phyloP scores from a whole-genome alignment of 2,888 invertebrate species.

The Orthosia cruda region DNA sequence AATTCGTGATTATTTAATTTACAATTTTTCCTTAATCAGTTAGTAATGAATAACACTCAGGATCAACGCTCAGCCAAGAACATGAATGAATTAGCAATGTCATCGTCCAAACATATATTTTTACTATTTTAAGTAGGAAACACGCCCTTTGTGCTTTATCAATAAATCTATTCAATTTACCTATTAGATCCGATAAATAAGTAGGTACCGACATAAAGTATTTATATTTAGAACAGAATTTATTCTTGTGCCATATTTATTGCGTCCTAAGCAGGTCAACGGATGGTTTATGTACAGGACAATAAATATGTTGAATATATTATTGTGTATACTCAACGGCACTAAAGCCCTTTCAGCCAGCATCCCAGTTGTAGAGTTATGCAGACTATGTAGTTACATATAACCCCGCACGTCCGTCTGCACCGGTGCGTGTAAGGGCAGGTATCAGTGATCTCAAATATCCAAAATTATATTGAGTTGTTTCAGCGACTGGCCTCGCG shows the following conservation, averaged over 20 bases:
- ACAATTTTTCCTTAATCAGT: conserved; percentile 26
- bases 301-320: no score
- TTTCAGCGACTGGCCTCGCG: no score
- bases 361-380: no score
- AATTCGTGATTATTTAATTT: conserved; percentile 10
- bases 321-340: no score
- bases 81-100: conserved; percentile 2
- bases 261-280: neutral
- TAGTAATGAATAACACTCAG: conserved; percentile 17
- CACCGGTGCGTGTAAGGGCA: no score
- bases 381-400: no score
- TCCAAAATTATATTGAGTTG: no score
- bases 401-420: no score
- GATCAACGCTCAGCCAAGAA: neutral
- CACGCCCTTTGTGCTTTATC: neutral
- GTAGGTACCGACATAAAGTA: neutral
- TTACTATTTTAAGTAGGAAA: neutral
- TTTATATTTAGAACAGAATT: neutral
- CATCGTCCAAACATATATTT: neutral
- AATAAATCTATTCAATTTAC: neutral
- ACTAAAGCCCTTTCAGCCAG: no score
- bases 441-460: no score
- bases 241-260: neutral
- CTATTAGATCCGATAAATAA: neutral
- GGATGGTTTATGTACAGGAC: no score